Base-by-base conservation (phyloP, 2,888 invertebrate genomes). In the Agrypnus murinus region DNA sequence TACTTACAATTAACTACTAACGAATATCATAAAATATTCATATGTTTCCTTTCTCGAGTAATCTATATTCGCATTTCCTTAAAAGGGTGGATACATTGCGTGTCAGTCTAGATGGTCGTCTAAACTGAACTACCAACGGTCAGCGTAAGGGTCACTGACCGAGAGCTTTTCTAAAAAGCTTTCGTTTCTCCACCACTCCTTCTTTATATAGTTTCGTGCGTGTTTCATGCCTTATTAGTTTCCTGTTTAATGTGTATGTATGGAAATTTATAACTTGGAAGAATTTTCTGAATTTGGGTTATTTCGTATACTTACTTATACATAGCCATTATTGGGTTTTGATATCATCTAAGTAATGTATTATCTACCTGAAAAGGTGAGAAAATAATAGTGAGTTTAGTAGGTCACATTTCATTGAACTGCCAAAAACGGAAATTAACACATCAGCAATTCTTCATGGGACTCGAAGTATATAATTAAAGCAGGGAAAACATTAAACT, bases 71-170 rank as follows among this genome's bases (percentile, higher is more conserved):
- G 9, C 15, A 19, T 40, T 48, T 48, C 17, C 25, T n/a, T 55
- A 55, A 32, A 7, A 36, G 59, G 43, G 31, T 10, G 43, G 7
- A 6, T 38, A 43, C 34, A n/a, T 62, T 38, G 62, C 62, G 62
- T 62, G 62, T 48, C 62, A 48, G 48, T 17, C 62, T 34, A 40
- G n/a, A 9, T 48, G 43, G 50, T 53, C 36, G 8, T 32, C 9
- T 2, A 19, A 19, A 36, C 10, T 17, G 6, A 19, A 36, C 14
- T 6, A 9, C 43, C 17, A 19, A 15, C 40, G 40, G 53, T 10
- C 64, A 53, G 14, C 36, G n/a, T 9, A 17, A 32, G 34, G 65
- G 57, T 65, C 58, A 46, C 40, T 58, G 58, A 65, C 65, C 65
- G 25, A 36, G 17, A 58, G 58, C 36, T 58, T 65, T 58, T 48